Conservation (phyloP, 2,888 invertebrate species). For the Synergus itoensis region DNA sequence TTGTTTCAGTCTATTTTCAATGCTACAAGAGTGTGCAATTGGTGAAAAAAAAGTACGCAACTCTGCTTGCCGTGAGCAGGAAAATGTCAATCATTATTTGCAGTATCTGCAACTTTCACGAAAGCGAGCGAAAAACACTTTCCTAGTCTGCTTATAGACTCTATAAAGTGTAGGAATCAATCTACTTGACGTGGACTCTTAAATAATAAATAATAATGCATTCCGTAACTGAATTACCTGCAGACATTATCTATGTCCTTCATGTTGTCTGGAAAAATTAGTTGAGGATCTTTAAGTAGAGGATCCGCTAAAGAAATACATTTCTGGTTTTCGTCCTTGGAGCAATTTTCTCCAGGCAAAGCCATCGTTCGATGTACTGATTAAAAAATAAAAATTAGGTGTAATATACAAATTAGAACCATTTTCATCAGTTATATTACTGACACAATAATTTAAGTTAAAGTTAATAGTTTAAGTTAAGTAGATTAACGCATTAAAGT, state of each 20-base stretch:
- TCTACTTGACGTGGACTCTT: slow-evolving; percentile 18
- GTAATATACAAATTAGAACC: background rate
- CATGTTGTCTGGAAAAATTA: slow-evolving; percentile 82
- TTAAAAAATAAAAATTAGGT: background rate
- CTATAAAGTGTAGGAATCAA: slow-evolving; percentile 19
- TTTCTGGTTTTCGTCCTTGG: slow-evolving; percentile 79
- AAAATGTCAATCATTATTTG: slow-evolving; percentile 17
- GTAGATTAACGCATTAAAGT: background rate
- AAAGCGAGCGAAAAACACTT: slow-evolving; percentile 10
- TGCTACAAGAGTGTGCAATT: background rate
- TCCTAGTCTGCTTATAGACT: slow-evolving; percentile 32
- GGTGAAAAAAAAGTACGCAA: background rate
- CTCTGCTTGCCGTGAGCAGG: background rate
- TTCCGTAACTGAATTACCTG: slow-evolving; percentile 70
- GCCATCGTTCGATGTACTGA: slow-evolving; percentile 13
- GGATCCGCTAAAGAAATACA: slow-evolving; percentile 82
- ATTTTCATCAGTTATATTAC: no score
- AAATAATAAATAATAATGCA: slow-evolving; percentile 36
- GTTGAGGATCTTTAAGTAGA: slow-evolving; percentile 80
- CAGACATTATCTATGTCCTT: slow-evolving; percentile 82
- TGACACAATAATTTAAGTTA: no score
- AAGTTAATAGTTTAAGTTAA: no score
- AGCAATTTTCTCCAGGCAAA: slow-evolving; percentile 70
- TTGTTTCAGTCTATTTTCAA: background rate
- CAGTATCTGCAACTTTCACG: slow-evolving; percentile 18